Percentiles rank a stretch among this genome's conserved stretches.
phyloP scores from a whole-genome alignment of 2,888 invertebrate species.

The Polyploca ridens region DNA sequence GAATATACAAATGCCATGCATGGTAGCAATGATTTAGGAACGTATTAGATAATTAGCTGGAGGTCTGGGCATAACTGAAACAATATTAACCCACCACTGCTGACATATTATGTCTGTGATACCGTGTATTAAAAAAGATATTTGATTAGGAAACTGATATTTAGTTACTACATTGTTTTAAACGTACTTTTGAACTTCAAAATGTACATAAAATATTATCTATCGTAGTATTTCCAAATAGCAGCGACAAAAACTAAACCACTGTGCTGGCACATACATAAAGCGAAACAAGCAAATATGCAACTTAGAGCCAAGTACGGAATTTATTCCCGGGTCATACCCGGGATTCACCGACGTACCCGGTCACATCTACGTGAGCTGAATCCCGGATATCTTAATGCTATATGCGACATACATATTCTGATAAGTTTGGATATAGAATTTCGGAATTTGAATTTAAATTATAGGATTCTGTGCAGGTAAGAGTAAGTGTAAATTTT shows the following conservation, averaged over 20 bases:
- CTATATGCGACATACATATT: constrained; percentile 1
- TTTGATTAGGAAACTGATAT: too few species aligned
- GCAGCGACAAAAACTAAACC: neutral
- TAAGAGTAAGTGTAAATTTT: neutral
- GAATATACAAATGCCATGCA: too few species aligned
- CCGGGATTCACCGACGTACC: constrained; percentile 13
- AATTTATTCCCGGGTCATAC: constrained; percentile 19
- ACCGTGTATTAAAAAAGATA: too few species aligned
- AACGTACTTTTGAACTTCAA: too few species aligned
- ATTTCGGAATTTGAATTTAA: neutral
- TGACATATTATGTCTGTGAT: too few species aligned
- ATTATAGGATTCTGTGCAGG: neutral
- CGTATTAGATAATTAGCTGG: too few species aligned
- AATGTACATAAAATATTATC: too few species aligned
- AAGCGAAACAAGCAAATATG: constrained; percentile 12
- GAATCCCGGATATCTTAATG: constrained; percentile 12
- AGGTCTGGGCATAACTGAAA: too few species aligned
- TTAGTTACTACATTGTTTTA: too few species aligned
- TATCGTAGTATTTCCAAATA: neutral
- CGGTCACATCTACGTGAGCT: constrained; percentile 15
- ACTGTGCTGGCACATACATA: constrained; percentile 8
- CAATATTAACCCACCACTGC: too few species aligned
- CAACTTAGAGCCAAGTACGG: constrained; percentile 15
- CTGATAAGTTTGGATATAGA: neutral
- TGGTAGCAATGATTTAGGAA: too few species aligned